These are phyloP conservation scores for Plutomurus gul DNA, from an alignment of 1,140 invertebrate genomes.

Conservation along the genomic window DNA sequence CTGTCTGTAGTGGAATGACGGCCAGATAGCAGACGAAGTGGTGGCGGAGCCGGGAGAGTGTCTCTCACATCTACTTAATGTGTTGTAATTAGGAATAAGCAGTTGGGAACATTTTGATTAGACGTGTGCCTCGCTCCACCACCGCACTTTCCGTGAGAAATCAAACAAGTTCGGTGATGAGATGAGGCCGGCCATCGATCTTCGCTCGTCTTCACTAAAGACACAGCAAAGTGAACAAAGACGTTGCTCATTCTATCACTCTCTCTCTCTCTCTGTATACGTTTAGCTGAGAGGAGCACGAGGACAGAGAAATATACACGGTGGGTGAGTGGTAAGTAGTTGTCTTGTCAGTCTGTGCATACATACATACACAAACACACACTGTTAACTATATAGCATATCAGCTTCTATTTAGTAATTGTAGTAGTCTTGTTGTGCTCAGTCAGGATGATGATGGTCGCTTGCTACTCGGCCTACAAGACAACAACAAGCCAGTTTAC, in stretches of 20 bases:
- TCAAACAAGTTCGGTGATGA: conserved; percentile 26
- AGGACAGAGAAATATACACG: not conserved
- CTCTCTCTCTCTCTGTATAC: not conserved
- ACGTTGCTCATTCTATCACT: not conserved
- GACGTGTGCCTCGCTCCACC: not conserved
- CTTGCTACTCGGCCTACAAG: too few species aligned
- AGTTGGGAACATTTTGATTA: conserved; percentile 6
- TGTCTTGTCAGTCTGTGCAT: too few species aligned
- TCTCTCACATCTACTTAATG: not conserved
- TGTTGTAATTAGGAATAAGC: not conserved
- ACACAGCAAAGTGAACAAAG: not conserved
- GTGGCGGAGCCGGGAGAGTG: too few species aligned
- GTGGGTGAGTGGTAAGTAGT: too few species aligned
- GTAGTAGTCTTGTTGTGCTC: too few species aligned
- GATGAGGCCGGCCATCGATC: conserved; percentile 21
- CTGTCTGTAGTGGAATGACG: too few species aligned
- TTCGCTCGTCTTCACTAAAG: conserved; percentile 3
- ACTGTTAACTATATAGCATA: too few species aligned
- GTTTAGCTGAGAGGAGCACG: conserved; percentile 5
- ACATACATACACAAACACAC: too few species aligned
- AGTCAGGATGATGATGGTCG: too few species aligned
- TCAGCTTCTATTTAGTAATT: too few species aligned
- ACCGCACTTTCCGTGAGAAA: conserved; percentile 22
- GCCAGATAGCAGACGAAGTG: too few species aligned
- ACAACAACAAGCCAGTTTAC: too few species aligned